A percentile compares a stretch with the other conserved stretches of the same genome.
phyloP scores from a whole-genome alignment of 2,888 invertebrate species.

The Empis stercorea region DNA sequence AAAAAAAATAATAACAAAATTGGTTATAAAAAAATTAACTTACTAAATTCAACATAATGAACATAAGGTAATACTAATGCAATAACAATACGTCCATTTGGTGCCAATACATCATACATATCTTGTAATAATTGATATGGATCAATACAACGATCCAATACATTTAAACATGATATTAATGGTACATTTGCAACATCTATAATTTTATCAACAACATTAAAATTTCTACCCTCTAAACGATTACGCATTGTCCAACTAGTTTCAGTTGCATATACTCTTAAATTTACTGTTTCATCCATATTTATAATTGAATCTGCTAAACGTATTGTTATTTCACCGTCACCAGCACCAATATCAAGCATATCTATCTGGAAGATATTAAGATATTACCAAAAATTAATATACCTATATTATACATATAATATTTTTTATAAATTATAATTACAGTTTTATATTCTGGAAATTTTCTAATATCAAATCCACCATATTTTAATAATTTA shows the following conservation, averaged over 20 bases:
- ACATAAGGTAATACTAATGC: conserved; percentile 88
- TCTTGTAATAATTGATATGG: conserved; percentile 67
- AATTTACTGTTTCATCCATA: conserved; percentile 54
- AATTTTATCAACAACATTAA: conserved; percentile 30
- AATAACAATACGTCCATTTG: conserved; percentile 65
- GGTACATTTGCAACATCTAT: conserved; percentile 27
- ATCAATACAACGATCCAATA: conserved; percentile 83
- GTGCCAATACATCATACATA: conserved; percentile 56
- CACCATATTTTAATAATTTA: conserved; percentile 25
- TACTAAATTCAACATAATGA: conserved; percentile 85
- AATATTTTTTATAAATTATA: too few relatives aligned
- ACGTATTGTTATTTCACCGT: conserved; percentile 80
- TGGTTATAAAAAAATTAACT: conserved; percentile 14
- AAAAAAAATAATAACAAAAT: not conserved
- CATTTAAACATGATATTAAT: conserved; percentile 61
- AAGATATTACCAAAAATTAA: too few relatives aligned
- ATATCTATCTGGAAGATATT: conserved; percentile 36
- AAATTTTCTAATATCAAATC: conserved; percentile 22
- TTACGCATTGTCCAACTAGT: conserved; percentile 81
- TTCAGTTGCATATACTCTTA: conserved; percentile 75
- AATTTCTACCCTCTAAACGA: conserved; percentile 50
- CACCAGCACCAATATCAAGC: conserved; percentile 89
- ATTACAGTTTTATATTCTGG: conserved; percentile 19
- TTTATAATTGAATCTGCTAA: conserved; percentile 57
- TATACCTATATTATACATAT: too few relatives aligned